phyloP scores from a whole-genome alignment of 2,888 invertebrate species.

The Melinaea marsaeus region DNA sequence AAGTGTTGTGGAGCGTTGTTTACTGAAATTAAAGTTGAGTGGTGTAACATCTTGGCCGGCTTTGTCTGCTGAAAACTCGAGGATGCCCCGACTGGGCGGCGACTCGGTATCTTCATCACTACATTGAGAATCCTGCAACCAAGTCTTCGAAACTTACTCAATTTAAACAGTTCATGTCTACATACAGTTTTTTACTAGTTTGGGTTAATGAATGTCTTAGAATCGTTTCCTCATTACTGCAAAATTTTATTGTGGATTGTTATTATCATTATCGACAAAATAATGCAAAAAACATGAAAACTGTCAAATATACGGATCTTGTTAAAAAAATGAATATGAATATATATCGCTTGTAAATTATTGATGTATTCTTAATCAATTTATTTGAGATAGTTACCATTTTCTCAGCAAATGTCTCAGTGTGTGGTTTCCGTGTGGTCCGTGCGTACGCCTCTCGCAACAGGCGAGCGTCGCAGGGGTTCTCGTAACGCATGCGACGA shows the following conservation, averaged over 20 bases:
- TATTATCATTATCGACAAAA: not conserved
- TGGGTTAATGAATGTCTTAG: too few relatives aligned
- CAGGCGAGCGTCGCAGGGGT: slow-evolving; percentile 65
- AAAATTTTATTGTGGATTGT: too few relatives aligned
- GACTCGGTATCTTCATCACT: slow-evolving; percentile 74
- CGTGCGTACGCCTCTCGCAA: slow-evolving; percentile 71
- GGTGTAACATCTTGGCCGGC: slow-evolving; percentile 93
- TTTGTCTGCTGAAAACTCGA: slow-evolving; percentile 92
- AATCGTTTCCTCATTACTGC: too few relatives aligned
- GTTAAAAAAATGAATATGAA: too few relatives aligned
- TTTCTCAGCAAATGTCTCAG: slow-evolving; percentile 73
- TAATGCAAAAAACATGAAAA: not conserved
- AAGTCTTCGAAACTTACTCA: not conserved
- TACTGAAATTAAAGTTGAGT: slow-evolving; percentile 87
- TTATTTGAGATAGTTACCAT: slow-evolving; percentile 42
- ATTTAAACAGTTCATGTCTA: slow-evolving; percentile 3
- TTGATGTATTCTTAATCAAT: not conserved
- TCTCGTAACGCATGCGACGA: slow-evolving; percentile 68
- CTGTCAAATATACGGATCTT: too few relatives aligned
- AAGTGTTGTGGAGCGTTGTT: slow-evolving; percentile 83
- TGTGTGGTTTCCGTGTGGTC: slow-evolving; percentile 65
- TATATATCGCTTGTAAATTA: too few relatives aligned
- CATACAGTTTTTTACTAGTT: not conserved
- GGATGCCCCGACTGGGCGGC: slow-evolving; percentile 81
- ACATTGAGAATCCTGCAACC: slow-evolving; percentile 68